Evolutionary conservation across 2,797 vertebrate species (phyloP).

Genomic region (Chaenodraco wilsoni): DNA sequence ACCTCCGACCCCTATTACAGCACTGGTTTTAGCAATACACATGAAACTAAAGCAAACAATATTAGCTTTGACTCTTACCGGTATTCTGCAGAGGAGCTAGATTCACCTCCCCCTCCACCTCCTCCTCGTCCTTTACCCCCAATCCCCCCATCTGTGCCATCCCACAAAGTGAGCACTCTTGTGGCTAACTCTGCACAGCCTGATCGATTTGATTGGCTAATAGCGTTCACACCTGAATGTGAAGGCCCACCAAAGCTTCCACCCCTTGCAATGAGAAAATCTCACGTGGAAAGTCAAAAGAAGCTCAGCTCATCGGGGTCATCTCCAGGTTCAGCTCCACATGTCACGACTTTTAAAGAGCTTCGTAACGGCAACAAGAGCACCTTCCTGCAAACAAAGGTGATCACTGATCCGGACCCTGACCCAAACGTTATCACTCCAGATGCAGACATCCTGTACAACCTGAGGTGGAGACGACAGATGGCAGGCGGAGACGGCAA

Average conservation of each 20-base stretch:
- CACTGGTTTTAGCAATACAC: constrained; percentile 64
- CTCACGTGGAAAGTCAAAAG: constrained; percentile 56
- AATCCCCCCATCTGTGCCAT: constrained; percentile 68
- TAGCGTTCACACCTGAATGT: constrained; percentile 92
- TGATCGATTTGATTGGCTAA: constrained; percentile 95
- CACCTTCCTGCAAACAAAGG: constrained; percentile 63
- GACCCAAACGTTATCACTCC: constrained; percentile 83
- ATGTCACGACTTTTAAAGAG: constrained; percentile 91
- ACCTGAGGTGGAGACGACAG: constrained; percentile 85
- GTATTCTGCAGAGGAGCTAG: constrained; percentile 67
- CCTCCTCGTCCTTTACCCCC: constrained; percentile 85
- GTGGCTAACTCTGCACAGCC: constrained; percentile 80
- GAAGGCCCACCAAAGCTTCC: constrained; percentile 73
- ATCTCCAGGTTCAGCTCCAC: constrained; percentile 70
- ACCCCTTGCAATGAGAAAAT: constrained; percentile 62
- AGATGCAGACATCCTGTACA: constrained; percentile 86
- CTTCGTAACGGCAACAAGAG: constrained; percentile 87
- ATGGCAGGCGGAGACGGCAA: constrained; percentile 76
- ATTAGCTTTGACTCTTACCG: constrained; percentile 65
- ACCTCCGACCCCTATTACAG: constrained; percentile 76
- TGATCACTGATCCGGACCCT: constrained; percentile 79
- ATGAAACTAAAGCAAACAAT: constrained; percentile 62
- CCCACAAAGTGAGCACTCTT: constrained; percentile 77
- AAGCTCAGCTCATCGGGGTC: constrained; percentile 57
- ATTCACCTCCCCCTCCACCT: constrained; percentile 82